Evolutionary conservation across 2,888 invertebrate species (phyloP), one percentile per base, ranked within the genome.

Genomic region (Copidosoma aretas): DNA sequence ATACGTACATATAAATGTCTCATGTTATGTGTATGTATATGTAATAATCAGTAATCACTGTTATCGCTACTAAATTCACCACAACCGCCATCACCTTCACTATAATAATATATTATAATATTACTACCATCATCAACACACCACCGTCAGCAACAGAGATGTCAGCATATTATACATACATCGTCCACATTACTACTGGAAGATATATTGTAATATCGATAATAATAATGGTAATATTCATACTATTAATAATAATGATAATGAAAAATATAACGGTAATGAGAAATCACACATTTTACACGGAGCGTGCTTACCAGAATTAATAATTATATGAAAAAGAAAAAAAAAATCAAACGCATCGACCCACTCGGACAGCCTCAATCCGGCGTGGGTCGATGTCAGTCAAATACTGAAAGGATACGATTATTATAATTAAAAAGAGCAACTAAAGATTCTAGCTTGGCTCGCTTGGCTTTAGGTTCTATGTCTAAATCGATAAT

Each of bases 281-380:
- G 21, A 19, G 52, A 53, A 32, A 32, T 32, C 32, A 74, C 72
- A 75, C 73, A 76, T 77, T 77, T 77, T 73, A 78, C 74, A 77
- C 74, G 75, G 76, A 78, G 78, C 79, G 80, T 80, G 80, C 80
- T 68, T 81, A 80, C 72, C 73, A 77, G 73, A 39, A 46, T 54
- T 54, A 15, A 46, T 46, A 8, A 46, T 15, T 15, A 46, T 46
- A 49, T n/a, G 15, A 54, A 54, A 22, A 54, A 32, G 8, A 57
- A 60, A 39, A 43, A 39, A 68, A 52, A 60, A 25, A 25, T 17
- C 53, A 21, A 53, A 32, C 8, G 8, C 3, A 32, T 32, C 32
- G 32, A 32, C 32, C 32, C 41, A 21, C n/a, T 54, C 14, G 39
- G 22, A 56, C 19, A 59, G 63, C 21, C 57, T 64, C 32, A 32